Conservation (phyloP, 1,140 invertebrate species). For the Drosophila sp. region DNA sequence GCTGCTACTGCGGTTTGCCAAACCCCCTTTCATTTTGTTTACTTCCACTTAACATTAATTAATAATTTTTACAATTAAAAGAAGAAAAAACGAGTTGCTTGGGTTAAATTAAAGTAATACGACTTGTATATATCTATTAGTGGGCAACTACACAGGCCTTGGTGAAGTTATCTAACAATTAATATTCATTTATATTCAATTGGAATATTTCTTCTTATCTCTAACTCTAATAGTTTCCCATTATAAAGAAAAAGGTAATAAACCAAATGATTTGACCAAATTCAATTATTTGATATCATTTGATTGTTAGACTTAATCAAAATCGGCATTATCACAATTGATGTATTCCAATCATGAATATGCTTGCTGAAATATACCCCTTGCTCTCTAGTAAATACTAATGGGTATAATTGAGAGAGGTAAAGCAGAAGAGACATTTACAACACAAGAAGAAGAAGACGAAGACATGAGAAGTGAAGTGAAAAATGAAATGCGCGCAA, state of each 20-base stretch:
- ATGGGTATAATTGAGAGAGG: neutral
- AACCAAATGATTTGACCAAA: no score
- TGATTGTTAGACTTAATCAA: no score
- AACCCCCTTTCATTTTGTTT: conserved; percentile 2
- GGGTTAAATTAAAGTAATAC: neutral
- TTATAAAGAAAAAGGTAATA: no score
- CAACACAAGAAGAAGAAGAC: conserved; percentile 42
- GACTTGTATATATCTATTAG: neutral
- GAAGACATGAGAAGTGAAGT: conserved; percentile 22
- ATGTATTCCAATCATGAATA: no score
- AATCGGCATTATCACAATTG: no score
- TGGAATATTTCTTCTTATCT: no score
- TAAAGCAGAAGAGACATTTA: conserved; percentile 38
- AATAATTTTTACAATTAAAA: conserved; percentile 8
- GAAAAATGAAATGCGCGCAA: conserved; percentile 57
- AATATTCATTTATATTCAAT: no score
- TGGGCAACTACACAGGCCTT: neutral
- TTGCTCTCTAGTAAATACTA: neutral
- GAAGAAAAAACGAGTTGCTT: conserved; percentile 1
- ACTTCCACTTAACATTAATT: conserved; percentile 8
- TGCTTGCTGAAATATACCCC: no score
- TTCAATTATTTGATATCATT: no score
- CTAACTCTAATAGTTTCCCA: no score
- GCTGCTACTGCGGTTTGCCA: neutral
- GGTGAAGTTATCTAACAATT: no score